Percentiles rank a stretch among this genome's conserved stretches.
phyloP scores from a whole-genome alignment of 2,888 invertebrate species.

The Campaea margaritaria region DNA sequence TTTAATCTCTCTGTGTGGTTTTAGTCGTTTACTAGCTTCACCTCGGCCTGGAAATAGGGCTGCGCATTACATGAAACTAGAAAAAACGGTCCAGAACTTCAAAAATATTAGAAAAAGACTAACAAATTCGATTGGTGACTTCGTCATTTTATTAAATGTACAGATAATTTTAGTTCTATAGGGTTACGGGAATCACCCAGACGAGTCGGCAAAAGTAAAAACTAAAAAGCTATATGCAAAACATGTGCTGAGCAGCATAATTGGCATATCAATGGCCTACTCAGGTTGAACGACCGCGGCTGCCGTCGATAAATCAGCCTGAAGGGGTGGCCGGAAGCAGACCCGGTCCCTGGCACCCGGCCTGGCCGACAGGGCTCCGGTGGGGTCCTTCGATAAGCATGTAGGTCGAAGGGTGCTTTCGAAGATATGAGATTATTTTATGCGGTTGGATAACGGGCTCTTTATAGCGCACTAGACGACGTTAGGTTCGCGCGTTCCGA shows the following conservation, averaged over 20 bases:
- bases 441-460: neutral
- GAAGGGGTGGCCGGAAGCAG: constrained; percentile 34
- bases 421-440: neutral
- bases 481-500: too few relatives aligned
- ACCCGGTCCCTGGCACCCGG: neutral
- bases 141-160: too few relatives aligned
- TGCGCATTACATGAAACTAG: too few relatives aligned
- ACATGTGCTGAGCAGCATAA: constrained; percentile 29
- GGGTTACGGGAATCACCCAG: too few relatives aligned
- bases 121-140: too few relatives aligned
- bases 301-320: constrained; percentile 33
- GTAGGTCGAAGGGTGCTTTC: constrained; percentile 12
- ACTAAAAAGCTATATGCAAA: constrained; percentile 22
- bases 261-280: constrained; percentile 33
- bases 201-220: constrained; percentile 12
- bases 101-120: too few relatives aligned
- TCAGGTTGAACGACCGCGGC: constrained; percentile 34
- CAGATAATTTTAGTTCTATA: too few relatives aligned
- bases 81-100: too few relatives aligned
- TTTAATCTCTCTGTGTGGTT: too few relatives aligned
- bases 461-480: too few relatives aligned
- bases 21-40: too few relatives aligned
- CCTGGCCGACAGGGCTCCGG: neutral
- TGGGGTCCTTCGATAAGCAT: constrained; percentile 5
- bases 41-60: too few relatives aligned